These are phyloP conservation scores for Caenorhabditis sp. DNA, from an alignment of 2,888 invertebrate genomes.

Conservation along the genomic window DNA sequence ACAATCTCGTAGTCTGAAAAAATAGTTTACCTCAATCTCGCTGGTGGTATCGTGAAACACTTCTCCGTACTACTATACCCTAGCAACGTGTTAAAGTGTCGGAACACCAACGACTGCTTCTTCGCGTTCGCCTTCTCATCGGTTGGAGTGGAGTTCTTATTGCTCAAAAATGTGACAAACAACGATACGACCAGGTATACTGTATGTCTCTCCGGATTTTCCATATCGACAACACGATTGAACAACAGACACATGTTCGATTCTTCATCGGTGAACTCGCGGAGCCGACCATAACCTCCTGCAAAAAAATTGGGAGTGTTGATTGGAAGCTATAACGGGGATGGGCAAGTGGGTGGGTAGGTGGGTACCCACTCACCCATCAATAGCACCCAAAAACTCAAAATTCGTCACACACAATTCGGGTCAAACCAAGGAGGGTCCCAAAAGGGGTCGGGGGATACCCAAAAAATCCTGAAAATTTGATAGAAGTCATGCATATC, in stretches of 20 bases:
- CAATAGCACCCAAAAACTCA: no score
- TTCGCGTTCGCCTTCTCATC: conserved; percentile 69
- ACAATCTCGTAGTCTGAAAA: no score
- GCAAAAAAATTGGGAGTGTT: conserved; percentile 4
- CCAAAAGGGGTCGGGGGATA: conserved; percentile 11
- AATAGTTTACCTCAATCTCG: conserved; percentile 85
- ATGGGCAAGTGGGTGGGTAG: no score
- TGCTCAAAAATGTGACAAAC: conserved; percentile 80
- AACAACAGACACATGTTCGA: conserved; percentile 83
- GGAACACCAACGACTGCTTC: conserved; percentile 83
- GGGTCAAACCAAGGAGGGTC: conserved; percentile 5
- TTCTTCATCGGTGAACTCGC: conserved; percentile 84
- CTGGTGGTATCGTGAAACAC: conserved; percentile 88
- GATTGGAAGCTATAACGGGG: no score
- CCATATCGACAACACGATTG: conserved; percentile 88
- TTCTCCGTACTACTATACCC: conserved; percentile 92
- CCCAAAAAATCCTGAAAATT: neutral
- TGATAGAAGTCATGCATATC: no score
- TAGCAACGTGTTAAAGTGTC: conserved; percentile 88
- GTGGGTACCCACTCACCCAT: no score
- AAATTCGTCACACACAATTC: no score
- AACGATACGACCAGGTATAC: conserved; percentile 90
- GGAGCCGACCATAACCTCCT: conserved; percentile 78
- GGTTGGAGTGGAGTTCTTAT: conserved; percentile 57
- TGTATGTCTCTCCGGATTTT: conserved; percentile 93